Evolutionary conservation across 2,888 invertebrate species (phyloP).

Genomic region (Meta bourneti): DNA sequence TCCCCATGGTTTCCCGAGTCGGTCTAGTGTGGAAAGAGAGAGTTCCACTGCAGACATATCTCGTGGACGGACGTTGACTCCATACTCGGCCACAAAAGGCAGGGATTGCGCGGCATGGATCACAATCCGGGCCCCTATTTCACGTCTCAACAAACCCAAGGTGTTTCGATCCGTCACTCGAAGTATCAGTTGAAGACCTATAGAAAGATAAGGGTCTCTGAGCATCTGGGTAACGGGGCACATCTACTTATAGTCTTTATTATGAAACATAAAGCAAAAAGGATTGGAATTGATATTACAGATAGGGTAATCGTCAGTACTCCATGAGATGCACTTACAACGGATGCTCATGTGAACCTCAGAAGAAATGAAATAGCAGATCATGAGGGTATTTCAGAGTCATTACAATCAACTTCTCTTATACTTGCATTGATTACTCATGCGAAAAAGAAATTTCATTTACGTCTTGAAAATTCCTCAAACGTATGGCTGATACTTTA

Average conservation of each 20-base stretch:
- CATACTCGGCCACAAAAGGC: slow-evolving; percentile 53
- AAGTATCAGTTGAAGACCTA: slow-evolving; percentile 44
- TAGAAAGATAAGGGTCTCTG: neutral
- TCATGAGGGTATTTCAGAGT: too few species aligned
- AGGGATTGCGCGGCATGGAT: slow-evolving; percentile 33
- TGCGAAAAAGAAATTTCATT: too few species aligned
- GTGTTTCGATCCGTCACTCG: slow-evolving; percentile 22
- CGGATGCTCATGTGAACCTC: neutral
- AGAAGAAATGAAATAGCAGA: neutral
- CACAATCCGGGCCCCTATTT: slow-evolving; percentile 43
- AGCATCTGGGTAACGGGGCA: neutral
- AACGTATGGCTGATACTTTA: too few species aligned
- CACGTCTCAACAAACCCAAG: slow-evolving; percentile 27
- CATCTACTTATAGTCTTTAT: neutral
- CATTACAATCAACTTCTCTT: too few species aligned
- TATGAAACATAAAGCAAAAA: neutral
- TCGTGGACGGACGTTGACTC: slow-evolving; percentile 31
- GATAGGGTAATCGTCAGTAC: neutral
- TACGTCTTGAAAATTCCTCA: too few species aligned
- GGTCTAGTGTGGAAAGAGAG: slow-evolving; percentile 13
- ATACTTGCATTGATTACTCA: too few species aligned
- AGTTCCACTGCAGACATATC: slow-evolving; percentile 57
- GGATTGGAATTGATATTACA: neutral
- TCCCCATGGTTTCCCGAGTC: slow-evolving; percentile 46
- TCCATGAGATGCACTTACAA: neutral